A percentile compares a stretch with the other conserved stretches of the same genome.
phyloP scores from a whole-genome alignment of 2,888 invertebrate genomes.

The Hymenopus coronatus region DNA sequence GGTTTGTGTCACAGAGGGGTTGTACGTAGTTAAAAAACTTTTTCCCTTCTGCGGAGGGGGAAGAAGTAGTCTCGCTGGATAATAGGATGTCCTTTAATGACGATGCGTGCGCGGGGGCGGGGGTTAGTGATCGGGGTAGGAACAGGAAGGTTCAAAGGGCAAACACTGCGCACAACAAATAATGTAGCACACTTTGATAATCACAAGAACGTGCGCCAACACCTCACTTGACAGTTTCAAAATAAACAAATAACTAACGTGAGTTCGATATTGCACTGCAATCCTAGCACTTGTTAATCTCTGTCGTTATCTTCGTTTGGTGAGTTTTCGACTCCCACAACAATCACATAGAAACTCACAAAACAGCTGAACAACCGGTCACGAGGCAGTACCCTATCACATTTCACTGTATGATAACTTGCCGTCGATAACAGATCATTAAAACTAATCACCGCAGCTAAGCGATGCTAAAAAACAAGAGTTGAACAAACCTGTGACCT shows the following conservation, averaged over 20 bases:
- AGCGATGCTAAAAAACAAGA: not conserved
- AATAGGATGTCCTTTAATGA: conserved; percentile 16
- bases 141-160: not conserved
- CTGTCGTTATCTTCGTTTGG: not conserved
- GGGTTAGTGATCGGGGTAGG: not conserved
- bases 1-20: not conserved
- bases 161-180: not conserved
- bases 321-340: not conserved
- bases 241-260: not conserved
- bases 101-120: not conserved
- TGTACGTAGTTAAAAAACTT: conserved; percentile 14
- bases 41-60: not conserved
- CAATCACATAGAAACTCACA: not conserved
- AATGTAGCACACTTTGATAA: not conserved
- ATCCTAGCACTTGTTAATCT: no score
- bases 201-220: not conserved
- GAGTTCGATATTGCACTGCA: not conserved
- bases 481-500: conserved; percentile 22
- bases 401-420: not conserved
- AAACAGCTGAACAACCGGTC: not conserved
- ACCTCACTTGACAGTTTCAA: not conserved
- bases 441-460: not conserved
- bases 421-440: not conserved
- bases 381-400: not conserved
- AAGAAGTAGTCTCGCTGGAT: conserved; percentile 1